Evolutionary conservation across 2,113 vertebrate species (phyloP).

Genomic region (Salvator merianae): DNA sequence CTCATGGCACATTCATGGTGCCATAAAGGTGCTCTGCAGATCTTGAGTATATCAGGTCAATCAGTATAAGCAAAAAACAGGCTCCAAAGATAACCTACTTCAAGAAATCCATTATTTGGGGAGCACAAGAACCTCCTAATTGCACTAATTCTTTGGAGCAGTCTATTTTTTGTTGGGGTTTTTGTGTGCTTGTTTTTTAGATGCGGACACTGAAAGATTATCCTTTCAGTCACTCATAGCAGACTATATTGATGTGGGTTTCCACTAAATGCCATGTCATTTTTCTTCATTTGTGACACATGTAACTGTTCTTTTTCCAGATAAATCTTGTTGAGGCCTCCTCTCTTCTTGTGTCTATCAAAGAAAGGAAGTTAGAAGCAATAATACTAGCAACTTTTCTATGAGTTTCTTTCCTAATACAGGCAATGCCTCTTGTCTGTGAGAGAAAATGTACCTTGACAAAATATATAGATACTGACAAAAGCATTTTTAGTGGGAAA

Average conservation of each 20-base stretch:
- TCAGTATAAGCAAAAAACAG: too few species aligned
- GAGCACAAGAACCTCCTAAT: too few species aligned
- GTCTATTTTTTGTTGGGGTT: too few species aligned
- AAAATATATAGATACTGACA: slow-evolving; percentile 40
- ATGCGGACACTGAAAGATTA: too few species aligned
- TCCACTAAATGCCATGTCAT: not conserved
- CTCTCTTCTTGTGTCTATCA: slow-evolving; percentile 23
- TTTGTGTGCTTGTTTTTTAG: too few species aligned
- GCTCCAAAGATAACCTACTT: too few species aligned
- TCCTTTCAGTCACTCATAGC: not conserved
- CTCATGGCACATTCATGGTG: too few species aligned
- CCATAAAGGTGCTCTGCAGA: too few species aligned
- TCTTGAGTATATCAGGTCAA: too few species aligned
- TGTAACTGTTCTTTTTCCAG: not conserved
- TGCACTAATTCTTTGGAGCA: too few species aligned
- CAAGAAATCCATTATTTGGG: too few species aligned
- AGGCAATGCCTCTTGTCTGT: slow-evolving; percentile 49
- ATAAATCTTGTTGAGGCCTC: not conserved
- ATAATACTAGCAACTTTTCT: slow-evolving; percentile 35
- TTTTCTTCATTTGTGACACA: slow-evolving; percentile 25
- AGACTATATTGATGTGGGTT: not conserved
- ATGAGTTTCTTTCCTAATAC: slow-evolving; percentile 25
- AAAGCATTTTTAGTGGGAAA: slow-evolving; percentile 28
- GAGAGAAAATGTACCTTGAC: slow-evolving; percentile 32
- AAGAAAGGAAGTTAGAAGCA: slow-evolving; percentile 15